Conservation (phyloP, 2,888 invertebrate species). For the Andrena flavipes region DNA sequence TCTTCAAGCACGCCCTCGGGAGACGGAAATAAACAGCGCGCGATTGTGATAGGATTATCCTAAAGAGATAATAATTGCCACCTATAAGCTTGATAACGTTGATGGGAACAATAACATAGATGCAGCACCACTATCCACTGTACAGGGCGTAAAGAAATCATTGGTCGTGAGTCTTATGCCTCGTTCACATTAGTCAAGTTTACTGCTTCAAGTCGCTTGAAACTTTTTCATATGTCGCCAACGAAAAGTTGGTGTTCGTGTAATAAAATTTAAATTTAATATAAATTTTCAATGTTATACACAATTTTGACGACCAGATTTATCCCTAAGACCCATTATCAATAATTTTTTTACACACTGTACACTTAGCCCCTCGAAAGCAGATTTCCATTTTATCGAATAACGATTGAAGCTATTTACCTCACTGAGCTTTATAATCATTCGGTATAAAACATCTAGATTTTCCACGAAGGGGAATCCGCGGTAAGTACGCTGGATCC, state of each 20-base stretch:
- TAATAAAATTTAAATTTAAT: too few species aligned
- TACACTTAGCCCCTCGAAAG: background rate
- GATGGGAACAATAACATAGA: constrained; percentile 19
- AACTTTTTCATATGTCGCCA: too few species aligned
- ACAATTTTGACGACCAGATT: too few species aligned
- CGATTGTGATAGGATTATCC: constrained; percentile 2
- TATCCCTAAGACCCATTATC: too few species aligned
- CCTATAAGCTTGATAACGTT: constrained; percentile 2
- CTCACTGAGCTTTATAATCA: background rate
- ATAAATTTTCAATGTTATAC: too few species aligned
- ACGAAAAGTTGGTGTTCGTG: too few species aligned
- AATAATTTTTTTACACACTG: background rate
- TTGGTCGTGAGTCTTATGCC: too few species aligned
- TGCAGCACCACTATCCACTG: background rate
- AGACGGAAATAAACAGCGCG: background rate
- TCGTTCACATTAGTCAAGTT: too few species aligned
- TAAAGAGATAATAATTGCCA: constrained; percentile 2
- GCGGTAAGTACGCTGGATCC: background rate
- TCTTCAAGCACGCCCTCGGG: background rate
- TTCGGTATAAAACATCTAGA: background rate
- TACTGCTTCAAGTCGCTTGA: too few species aligned
- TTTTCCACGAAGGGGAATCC: background rate
- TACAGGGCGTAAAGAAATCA: background rate
- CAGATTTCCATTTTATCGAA: constrained; percentile 12
- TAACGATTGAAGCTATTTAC: constrained; percentile 24